phyloP scores from a whole-genome alignment of 1,140 invertebrate species.

The Tyrophagus putrescentiae region DNA sequence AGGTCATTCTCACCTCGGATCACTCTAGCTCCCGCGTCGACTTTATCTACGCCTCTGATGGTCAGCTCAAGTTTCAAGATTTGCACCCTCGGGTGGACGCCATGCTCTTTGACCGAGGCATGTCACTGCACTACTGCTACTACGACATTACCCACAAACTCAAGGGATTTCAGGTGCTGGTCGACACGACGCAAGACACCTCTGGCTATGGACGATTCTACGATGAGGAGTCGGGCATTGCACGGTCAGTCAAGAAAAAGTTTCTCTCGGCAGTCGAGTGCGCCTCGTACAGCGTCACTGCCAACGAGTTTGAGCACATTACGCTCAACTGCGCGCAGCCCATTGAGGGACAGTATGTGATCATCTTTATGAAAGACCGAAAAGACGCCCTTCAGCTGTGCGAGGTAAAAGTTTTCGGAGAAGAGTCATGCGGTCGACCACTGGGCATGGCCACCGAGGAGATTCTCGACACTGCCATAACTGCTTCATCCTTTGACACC shows the following conservation, averaged over 20 bases:
- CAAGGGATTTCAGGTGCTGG: conserved; percentile 27
- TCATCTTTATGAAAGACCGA: conserved; percentile 27
- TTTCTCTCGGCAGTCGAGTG: conserved; percentile 28
- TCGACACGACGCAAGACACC: conserved; percentile 25
- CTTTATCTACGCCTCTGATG: conserved; percentile 2
- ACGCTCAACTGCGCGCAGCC: conserved; percentile 28
- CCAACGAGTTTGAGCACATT: conserved; percentile 21
- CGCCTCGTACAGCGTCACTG: conserved; percentile 25
- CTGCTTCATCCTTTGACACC: conserved; percentile 25
- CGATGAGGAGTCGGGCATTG: conserved; percentile 27
- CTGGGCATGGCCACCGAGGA: conserved; percentile 31
- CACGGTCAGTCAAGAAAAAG: conserved; percentile 23
- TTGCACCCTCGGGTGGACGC: conserved; percentile 27
- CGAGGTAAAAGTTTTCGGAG: conserved; percentile 29
- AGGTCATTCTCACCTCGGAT: conserved; percentile 16
- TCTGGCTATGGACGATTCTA: conserved; percentile 24
- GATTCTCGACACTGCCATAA: conserved; percentile 26
- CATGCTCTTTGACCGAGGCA: conserved; percentile 28
- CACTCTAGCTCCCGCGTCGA: conserved; percentile 3
- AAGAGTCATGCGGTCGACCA: conserved; percentile 28
- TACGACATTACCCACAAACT: conserved; percentile 29
- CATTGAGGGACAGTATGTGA: conserved; percentile 28
- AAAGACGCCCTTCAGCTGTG: conserved; percentile 28
- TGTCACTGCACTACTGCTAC: conserved; percentile 29
- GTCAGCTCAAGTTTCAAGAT: conserved; percentile 23